Percentiles rank a stretch among this genome's conserved stretches.
Evolutionary conservation across 2,797 vertebrate species (phyloP).

Genomic region (Enoplosus armatus): DNA sequence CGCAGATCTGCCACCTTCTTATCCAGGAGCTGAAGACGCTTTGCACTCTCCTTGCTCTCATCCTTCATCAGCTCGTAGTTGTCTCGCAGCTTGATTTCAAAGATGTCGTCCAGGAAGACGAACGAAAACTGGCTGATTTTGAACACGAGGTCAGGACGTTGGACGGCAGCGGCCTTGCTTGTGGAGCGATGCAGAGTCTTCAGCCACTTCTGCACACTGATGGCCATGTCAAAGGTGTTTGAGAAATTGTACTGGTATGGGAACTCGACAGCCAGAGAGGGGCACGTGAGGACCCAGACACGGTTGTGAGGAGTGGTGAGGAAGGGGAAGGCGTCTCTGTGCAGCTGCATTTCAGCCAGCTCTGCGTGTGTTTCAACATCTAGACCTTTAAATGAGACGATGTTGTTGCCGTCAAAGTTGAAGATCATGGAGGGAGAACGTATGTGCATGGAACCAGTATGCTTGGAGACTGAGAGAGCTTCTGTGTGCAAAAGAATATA

Average conservation of each 20-base stretch:
- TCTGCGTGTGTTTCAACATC: slow-evolving; percentile 88
- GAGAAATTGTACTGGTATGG: slow-evolving; percentile 99
- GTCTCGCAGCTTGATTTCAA: slow-evolving; percentile 97
- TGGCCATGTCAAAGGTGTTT: slow-evolving; percentile 91
- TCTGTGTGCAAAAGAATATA: slow-evolving; percentile 89
- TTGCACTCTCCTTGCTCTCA: slow-evolving; percentile 96
- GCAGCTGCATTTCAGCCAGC: slow-evolving; percentile 89
- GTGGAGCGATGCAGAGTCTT: slow-evolving; percentile 89
- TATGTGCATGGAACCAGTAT: slow-evolving; percentile 81
- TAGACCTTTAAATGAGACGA: slow-evolving; percentile 90
- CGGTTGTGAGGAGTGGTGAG: slow-evolving; percentile 88
- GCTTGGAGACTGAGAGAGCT: slow-evolving; percentile 84
- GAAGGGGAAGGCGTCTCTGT: slow-evolving; percentile 88
- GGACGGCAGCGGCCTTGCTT: not conserved
- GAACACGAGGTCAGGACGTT: slow-evolving; percentile 89
- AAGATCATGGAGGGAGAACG: slow-evolving; percentile 88
- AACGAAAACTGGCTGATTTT: slow-evolving; percentile 94
- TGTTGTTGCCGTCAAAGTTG: slow-evolving; percentile 94
- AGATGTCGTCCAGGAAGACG: slow-evolving; percentile 94
- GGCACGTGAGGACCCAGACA: slow-evolving; percentile 90
- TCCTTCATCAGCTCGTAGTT: slow-evolving; percentile 99
- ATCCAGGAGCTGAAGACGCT: slow-evolving; percentile 94
- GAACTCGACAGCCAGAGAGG: slow-evolving; percentile 90
- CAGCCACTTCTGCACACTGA: slow-evolving; percentile 96
- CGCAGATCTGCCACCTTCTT: slow-evolving; percentile 95